Conservation (phyloP, 2,797 vertebrate genomes). For the Myotis myotis region DNA sequence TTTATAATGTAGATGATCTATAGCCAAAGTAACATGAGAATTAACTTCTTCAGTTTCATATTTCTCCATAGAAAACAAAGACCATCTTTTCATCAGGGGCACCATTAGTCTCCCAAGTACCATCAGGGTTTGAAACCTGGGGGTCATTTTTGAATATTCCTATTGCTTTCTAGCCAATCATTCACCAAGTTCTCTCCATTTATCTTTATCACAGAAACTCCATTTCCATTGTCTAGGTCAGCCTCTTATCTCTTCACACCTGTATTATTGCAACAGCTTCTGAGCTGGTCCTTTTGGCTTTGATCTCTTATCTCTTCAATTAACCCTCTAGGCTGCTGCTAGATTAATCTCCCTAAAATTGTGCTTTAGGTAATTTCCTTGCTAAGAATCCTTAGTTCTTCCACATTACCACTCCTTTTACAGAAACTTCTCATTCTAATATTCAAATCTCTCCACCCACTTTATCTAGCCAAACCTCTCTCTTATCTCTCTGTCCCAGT, state of each 20-base stretch:
- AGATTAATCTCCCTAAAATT: slow-evolving; percentile 58
- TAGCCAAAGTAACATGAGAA: neutral
- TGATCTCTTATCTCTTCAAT: slow-evolving; percentile 73
- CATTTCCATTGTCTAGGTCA: slow-evolving; percentile 50
- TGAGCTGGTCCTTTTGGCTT: slow-evolving; percentile 49
- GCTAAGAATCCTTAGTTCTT: slow-evolving; percentile 21
- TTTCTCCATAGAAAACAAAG: slow-evolving; percentile 47
- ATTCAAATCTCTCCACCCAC: neutral
- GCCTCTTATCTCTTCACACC: slow-evolving; percentile 66
- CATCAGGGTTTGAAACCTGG: slow-evolving; percentile 25
- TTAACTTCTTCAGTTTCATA: neutral
- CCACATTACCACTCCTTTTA: slow-evolving; percentile 16
- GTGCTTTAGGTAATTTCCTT: neutral
- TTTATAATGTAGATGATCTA: slow-evolving; percentile 15
- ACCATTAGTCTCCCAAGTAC: neutral
- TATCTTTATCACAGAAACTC: slow-evolving; percentile 44
- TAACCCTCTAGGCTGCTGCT: slow-evolving; percentile 52
- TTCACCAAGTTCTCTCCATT: slow-evolving; percentile 10
- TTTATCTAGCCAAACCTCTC: neutral
- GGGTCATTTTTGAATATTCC: neutral
- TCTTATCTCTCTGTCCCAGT: slow-evolving; percentile 2
- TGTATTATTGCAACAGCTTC: slow-evolving; percentile 40
- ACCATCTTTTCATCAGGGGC: neutral
- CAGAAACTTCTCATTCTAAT: neutral
- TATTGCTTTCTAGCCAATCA: slow-evolving; percentile 37